Evolutionary conservation across 2,888 invertebrate genomes (phyloP).

Genomic region (Psococerastis gibbosa): DNA sequence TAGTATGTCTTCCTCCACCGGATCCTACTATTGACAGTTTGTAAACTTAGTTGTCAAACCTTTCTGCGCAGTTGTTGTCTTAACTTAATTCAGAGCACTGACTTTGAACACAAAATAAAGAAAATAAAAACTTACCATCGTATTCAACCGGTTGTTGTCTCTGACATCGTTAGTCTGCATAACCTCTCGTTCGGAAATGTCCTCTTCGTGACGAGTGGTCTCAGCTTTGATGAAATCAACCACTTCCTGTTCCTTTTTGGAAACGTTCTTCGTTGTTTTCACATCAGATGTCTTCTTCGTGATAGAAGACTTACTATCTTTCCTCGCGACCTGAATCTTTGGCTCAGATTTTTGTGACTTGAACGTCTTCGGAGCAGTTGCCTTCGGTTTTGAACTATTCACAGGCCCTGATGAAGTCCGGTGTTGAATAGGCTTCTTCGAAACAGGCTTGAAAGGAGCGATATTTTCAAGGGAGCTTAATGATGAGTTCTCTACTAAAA

Average conservation of each 20-base stretch:
- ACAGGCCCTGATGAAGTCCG: constrained; percentile 14
- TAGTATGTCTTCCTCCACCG: too few relatives aligned
- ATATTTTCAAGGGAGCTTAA: constrained; percentile 1
- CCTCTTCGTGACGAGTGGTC: too few relatives aligned
- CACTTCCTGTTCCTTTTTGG: constrained; percentile 1
- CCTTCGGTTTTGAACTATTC: constrained; percentile 12
- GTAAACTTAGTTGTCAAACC: too few relatives aligned
- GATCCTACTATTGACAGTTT: too few relatives aligned
- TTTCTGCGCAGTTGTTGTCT: too few relatives aligned
- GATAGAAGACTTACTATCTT: constrained; percentile 6
- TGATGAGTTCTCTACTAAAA: constrained; percentile 32
- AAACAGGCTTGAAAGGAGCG: constrained; percentile 21
- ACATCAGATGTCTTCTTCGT: not conserved
- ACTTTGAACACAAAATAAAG: too few relatives aligned
- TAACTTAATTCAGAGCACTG: too few relatives aligned
- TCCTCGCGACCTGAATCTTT: constrained; percentile 12
- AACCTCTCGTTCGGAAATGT: too few relatives aligned
- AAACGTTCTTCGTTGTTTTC: not conserved
- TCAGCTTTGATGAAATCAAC: too few relatives aligned
- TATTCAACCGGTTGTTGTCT: too few relatives aligned
- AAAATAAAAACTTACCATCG: too few relatives aligned
- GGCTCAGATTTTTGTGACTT: constrained; percentile 13
- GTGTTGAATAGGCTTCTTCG: constrained; percentile 21
- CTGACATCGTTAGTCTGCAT: too few relatives aligned
- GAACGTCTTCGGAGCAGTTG: constrained; percentile 7